Conservation (phyloP, 2,888 invertebrate species). For the Andrena fulva region DNA sequence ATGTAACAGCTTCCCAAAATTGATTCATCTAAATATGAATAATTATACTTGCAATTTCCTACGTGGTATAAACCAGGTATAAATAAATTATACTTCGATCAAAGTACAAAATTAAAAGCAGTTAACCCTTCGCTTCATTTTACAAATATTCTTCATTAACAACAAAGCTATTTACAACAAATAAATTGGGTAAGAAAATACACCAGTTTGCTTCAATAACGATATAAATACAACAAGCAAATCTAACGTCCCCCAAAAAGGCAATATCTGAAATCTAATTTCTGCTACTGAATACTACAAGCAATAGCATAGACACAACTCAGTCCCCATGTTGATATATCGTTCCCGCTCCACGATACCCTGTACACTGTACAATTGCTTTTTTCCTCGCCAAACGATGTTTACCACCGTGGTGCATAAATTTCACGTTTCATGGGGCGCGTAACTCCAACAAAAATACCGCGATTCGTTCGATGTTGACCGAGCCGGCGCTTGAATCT, state of each 20-base stretch:
- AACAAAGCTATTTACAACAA: too few relatives aligned
- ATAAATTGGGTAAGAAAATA: too few relatives aligned
- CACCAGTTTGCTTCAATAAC: background rate
- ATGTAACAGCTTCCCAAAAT: too few relatives aligned
- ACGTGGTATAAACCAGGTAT: background rate
- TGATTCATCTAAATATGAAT: background rate
- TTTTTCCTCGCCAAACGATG: background rate
- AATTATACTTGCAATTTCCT: background rate
- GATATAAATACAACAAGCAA: background rate
- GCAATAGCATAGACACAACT: too few relatives aligned
- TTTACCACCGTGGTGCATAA: background rate
- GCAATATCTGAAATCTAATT: background rate
- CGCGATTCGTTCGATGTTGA: background rate
- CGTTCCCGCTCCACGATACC: background rate
- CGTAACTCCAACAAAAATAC: constrained; percentile 25
- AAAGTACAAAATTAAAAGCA: background rate
- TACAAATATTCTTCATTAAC: too few relatives aligned
- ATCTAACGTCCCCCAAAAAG: background rate
- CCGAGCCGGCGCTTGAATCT: background rate
- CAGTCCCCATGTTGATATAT: background rate
- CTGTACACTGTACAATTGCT: background rate
- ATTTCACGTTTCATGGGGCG: constrained; percentile 7
- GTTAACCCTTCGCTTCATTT: background rate
- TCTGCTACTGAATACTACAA: too few relatives aligned
- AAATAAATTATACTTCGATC: background rate